Evolutionary conservation across 2,888 invertebrate genomes (phyloP).

Genomic region (Patella depressa): DNA sequence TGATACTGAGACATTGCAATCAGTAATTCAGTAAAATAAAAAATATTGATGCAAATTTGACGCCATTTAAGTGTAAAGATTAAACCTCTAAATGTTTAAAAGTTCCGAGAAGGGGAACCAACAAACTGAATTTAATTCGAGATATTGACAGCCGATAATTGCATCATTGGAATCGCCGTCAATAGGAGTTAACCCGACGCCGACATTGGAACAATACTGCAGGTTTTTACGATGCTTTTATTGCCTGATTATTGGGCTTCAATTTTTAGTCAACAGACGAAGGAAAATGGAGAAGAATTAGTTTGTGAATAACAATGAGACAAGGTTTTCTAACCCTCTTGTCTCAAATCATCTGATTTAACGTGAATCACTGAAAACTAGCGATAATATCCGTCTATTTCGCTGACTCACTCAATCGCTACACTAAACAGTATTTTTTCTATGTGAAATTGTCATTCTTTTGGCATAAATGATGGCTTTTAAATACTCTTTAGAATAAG

Average conservation of each 20-base stretch:
- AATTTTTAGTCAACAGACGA: not conserved
- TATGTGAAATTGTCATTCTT: too few species aligned
- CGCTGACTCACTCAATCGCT: too few species aligned
- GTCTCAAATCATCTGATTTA: too few species aligned
- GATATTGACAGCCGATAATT: not conserved
- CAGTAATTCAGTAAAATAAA: not conserved
- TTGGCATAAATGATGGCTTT: too few species aligned
- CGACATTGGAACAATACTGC: slow-evolving; percentile 5
- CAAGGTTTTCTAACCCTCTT: not conserved
- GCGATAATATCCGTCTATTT: too few species aligned
- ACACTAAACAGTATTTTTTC: too few species aligned
- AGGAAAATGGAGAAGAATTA: slow-evolving; percentile 2
- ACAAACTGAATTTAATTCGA: slow-evolving; percentile 9
- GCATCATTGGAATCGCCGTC: not conserved
- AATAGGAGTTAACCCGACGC: slow-evolving; percentile 1
- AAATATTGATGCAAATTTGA: not conserved
- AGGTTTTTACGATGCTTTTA: slow-evolving; percentile 1
- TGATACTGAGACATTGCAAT: too few species aligned
- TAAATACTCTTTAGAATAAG: too few species aligned
- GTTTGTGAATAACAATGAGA: slow-evolving; percentile 6
- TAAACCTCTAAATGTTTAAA: slow-evolving; percentile 1
- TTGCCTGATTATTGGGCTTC: not conserved
- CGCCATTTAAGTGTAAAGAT: slow-evolving; percentile 13
- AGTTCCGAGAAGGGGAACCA: not conserved
- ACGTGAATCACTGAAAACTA: too few species aligned